These are phyloP conservation scores for Stomatorhinus walkeri DNA, from an alignment of 2,797 vertebrate genomes.

Conservation along the genomic window DNA sequence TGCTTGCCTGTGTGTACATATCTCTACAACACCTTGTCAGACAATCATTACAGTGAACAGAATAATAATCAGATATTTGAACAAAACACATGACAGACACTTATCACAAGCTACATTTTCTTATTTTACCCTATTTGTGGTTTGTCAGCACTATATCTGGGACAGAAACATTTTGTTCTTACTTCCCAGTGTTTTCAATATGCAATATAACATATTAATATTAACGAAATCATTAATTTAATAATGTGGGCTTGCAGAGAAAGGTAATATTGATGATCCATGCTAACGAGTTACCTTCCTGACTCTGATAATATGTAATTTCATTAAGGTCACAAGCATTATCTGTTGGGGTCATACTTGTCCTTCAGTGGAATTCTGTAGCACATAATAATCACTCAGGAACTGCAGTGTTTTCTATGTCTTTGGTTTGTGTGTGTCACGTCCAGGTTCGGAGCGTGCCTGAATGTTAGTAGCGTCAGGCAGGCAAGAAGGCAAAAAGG, in stretches of 20 bases:
- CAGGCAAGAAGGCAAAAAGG: too few relatives aligned
- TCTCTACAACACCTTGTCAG: background rate
- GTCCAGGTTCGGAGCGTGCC: too few relatives aligned
- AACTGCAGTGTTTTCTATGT: background rate
- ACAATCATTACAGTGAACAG: background rate
- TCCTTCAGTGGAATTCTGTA: background rate
- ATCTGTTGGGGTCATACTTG: conserved; percentile 4
- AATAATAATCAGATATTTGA: background rate
- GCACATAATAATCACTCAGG: background rate
- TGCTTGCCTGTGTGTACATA: background rate
- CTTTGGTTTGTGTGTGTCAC: background rate
- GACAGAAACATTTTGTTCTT: background rate
- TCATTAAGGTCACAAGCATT: background rate
- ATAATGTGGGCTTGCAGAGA: background rate
- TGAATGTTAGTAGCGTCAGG: too few relatives aligned
- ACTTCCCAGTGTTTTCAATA: background rate
- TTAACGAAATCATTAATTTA: background rate
- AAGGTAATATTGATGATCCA: background rate
- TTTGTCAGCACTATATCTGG: background rate
- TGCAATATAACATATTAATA: background rate
- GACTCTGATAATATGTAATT: background rate
- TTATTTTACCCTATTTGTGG: background rate
- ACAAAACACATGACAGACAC: background rate
- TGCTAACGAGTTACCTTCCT: background rate
- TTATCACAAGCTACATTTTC: background rate